phyloP scores from a whole-genome alignment of 2,113 vertebrate species.

The Numenius arquata region DNA sequence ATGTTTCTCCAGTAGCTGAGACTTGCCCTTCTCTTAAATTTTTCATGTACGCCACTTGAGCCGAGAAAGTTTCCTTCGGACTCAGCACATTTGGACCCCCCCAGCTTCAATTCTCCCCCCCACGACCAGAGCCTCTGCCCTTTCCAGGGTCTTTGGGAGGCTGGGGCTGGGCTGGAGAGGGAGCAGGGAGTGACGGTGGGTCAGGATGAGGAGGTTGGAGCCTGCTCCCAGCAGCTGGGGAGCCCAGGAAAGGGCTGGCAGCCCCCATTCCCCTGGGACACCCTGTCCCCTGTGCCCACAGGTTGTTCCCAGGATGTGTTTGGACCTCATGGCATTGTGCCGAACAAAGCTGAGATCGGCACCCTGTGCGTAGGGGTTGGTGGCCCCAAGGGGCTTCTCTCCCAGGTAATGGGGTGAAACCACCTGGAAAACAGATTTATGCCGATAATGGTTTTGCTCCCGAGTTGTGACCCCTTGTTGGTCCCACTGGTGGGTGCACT shows the following conservation, averaged over 20 bases:
- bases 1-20: conserved; percentile 46
- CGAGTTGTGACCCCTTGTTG: fast-evolving
- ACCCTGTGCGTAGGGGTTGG: neutral
- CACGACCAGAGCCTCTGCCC: neutral
- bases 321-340: fast-evolving
- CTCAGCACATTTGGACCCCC: conserved; percentile 50
- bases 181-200: neutral
- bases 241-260: neutral
- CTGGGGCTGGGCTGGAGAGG: neutral
- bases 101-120: neutral
- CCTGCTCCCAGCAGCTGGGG: neutral
- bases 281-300: fast-evolving
- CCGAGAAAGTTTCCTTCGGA: conserved; percentile 42
- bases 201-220: neutral
- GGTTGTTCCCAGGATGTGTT: neutral
- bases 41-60: conserved; percentile 44
- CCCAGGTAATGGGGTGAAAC: neutral
- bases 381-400: neutral
- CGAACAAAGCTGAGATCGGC: neutral
- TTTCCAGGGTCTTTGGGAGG: neutral
- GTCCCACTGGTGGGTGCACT: neutral
- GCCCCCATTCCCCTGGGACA: neutral
- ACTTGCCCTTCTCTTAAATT: conserved; percentile 47
- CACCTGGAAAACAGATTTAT: neutral
- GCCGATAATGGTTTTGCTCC: fast-evolving